A percentile compares a stretch with the other conserved stretches of the same genome.
Evolutionary conservation across 2,888 invertebrate species (phyloP).

Genomic region (Bruchidius siliquastri): DNA sequence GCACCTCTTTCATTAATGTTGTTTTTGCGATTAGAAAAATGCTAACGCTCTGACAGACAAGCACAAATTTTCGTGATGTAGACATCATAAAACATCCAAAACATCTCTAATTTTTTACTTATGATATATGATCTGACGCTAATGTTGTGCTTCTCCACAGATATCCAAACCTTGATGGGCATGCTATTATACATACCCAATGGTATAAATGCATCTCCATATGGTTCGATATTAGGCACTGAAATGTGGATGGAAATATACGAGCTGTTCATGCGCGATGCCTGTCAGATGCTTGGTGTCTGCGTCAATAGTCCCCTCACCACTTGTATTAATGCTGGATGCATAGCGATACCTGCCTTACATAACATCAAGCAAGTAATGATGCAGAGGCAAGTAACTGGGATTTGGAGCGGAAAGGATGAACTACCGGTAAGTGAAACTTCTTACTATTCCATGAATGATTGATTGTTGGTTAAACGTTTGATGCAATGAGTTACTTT

Average conservation of each 20-base stretch:
- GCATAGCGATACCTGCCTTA: conserved; percentile 88
- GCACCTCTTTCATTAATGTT: too few relatives aligned
- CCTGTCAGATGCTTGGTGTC: conserved; percentile 84
- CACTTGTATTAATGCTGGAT: conserved; percentile 89
- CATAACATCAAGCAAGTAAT: conserved; percentile 91
- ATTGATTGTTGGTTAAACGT: too few relatives aligned
- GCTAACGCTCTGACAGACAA: too few relatives aligned
- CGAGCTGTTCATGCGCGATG: conserved; percentile 88
- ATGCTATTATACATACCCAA: conserved; percentile 73
- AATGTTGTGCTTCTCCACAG: conserved; percentile 43
- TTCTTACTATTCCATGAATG: too few relatives aligned
- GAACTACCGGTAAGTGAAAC: conserved; percentile 79
- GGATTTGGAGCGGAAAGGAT: conserved; percentile 92
- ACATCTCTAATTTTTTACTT: too few relatives aligned
- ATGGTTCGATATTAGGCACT: conserved; percentile 56
- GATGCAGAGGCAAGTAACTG: conserved; percentile 82
- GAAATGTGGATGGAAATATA: conserved; percentile 81
- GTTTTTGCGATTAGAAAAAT: too few relatives aligned
- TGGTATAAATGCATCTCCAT: conserved; percentile 76
- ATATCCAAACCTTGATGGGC: conserved; percentile 83
- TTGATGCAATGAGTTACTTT: too few relatives aligned
- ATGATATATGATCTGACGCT: too few relatives aligned
- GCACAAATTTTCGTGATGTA: too few relatives aligned
- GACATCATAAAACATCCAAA: too few relatives aligned
- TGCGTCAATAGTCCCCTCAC: conserved; percentile 87